Percentiles rank a stretch among this genome's conserved stretches.
Evolutionary conservation across 2,797 vertebrate species (phyloP).

Genomic region (Anniella stebbinsi): DNA sequence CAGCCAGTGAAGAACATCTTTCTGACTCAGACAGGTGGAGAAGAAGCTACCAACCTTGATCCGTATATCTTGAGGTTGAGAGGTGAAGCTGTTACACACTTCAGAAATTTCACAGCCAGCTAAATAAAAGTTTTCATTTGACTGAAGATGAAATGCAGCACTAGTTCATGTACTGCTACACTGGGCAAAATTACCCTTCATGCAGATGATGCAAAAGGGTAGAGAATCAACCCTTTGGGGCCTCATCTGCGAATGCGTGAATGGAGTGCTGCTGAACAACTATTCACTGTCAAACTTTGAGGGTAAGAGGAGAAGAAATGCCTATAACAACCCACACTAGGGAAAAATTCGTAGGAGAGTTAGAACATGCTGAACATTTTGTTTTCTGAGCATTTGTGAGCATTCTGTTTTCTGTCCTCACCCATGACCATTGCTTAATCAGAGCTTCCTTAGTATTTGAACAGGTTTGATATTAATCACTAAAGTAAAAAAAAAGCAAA

Average conservation of each 20-base stretch:
- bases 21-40: neutral
- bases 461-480: neutral
- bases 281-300: neutral
- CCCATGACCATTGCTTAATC: neutral
- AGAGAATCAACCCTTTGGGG: too few relatives aligned
- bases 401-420: neutral
- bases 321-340: neutral
- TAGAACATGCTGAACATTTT: neutral
- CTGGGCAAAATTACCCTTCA: neutral
- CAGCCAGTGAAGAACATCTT: neutral
- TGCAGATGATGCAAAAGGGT: too few relatives aligned
- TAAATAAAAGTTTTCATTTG: constrained; percentile 9
- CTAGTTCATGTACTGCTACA: neutral
- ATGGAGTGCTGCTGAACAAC: neutral
- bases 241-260: neutral
- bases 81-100: neutral
- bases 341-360: neutral
- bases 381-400: too few relatives aligned
- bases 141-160: neutral
- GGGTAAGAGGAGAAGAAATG: neutral
- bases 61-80: constrained; percentile 1
- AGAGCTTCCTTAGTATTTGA: neutral
- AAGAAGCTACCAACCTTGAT: neutral
- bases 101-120: constrained; percentile 5
- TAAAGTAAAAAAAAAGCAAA: too few relatives aligned